phyloP scores from a whole-genome alignment of 2,888 invertebrate genomes.

The Habrosyne pyritoides region DNA sequence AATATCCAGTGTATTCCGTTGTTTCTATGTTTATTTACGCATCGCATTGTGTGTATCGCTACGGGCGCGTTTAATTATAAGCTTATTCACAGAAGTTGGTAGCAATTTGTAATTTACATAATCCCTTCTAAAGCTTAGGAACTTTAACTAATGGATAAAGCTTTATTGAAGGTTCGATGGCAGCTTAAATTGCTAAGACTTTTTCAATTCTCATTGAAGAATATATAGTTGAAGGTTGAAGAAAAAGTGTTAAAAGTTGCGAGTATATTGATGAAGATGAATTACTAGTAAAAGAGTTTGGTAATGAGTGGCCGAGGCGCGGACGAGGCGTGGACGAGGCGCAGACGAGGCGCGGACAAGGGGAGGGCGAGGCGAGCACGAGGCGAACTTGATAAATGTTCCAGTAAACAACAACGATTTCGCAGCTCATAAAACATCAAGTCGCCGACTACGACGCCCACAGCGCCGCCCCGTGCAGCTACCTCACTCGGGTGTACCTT shows the following conservation, averaged over 20 bases:
- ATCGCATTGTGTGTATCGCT: background rate
- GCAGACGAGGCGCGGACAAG: background rate
- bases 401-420: constrained; percentile 9
- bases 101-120: background rate
- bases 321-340: background rate
- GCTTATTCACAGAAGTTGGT: background rate
- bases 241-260: background rate
- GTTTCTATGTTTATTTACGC: background rate
- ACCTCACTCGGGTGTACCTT: background rate
- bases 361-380: background rate
- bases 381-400: constrained; percentile 10
- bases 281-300: background rate
- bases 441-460: background rate
- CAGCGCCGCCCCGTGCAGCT: background rate
- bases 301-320: background rate
- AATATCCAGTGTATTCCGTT: background rate
- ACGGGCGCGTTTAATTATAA: background rate
- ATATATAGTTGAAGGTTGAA: background rate
- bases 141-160: background rate
- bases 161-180: background rate
- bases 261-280: background rate
- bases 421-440: constrained; percentile 10
- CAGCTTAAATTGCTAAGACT: background rate
- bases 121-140: background rate
- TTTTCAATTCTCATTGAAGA: background rate